Evolutionary conservation across 1,140 invertebrate genomes (phyloP).

Genomic region (Cydia fagiglandana): DNA sequence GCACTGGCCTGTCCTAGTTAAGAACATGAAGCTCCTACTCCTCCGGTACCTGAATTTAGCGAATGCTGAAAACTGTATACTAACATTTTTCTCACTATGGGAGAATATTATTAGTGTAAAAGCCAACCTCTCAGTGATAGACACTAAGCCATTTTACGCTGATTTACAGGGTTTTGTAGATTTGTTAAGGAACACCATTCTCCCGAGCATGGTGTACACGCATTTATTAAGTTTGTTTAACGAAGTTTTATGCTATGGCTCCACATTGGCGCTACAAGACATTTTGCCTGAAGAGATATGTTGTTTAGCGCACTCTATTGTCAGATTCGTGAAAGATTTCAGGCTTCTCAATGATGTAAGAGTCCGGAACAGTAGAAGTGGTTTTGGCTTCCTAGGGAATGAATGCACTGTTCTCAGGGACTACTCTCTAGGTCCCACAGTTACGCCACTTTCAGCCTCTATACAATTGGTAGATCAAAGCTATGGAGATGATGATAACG

Average conservation of each 20-base stretch:
- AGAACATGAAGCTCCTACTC: constrained; percentile 82
- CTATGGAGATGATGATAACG: constrained; percentile 65
- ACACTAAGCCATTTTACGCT: constrained; percentile 93
- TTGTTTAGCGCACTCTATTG: constrained; percentile 89
- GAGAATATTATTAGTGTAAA: constrained; percentile 95
- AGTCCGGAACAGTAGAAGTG: constrained; percentile 75
- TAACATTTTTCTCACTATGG: constrained; percentile 92
- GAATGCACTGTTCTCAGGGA: constrained; percentile 70
- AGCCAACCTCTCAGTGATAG: constrained; percentile 92
- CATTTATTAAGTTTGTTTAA: constrained; percentile 91
- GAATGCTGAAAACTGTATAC: constrained; percentile 84
- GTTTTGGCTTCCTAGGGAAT: constrained; percentile 79
- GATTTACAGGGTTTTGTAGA: constrained; percentile 89
- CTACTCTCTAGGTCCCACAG: constrained; percentile 62
- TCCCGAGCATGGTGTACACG: constrained; percentile 90
- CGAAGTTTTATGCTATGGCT: constrained; percentile 93
- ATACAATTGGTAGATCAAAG: constrained; percentile 69
- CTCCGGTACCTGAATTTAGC: constrained; percentile 79
- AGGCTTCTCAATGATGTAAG: constrained; percentile 84
- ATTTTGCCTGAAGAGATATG: constrained; percentile 92
- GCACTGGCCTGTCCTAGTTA: constrained; percentile 89
- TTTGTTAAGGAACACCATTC: constrained; percentile 84
- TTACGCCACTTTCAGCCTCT: constrained; percentile 56
- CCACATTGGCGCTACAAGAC: constrained; percentile 92
- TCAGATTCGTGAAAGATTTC: constrained; percentile 91